These are phyloP conservation scores for Alca torda DNA, from an alignment of 2,797 vertebrate genomes.

Conservation along the genomic window DNA sequence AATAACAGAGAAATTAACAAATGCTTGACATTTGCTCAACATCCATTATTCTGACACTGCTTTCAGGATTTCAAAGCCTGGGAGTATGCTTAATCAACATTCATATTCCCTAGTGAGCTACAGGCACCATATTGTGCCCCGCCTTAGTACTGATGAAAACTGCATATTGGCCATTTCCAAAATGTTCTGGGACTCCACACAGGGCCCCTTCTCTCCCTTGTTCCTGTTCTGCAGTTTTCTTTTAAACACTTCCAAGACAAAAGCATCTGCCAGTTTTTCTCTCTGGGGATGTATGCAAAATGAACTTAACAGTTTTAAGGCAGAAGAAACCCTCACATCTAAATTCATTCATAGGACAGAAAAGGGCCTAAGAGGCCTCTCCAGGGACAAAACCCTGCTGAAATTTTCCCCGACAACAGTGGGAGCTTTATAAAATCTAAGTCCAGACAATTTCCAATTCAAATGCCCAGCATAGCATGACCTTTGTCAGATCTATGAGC, in stretches of 20 bases:
- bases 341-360: conserved; percentile 97
- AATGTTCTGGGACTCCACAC: conserved; percentile 91
- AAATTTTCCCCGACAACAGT: conserved; percentile 86
- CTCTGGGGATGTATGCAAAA: conserved; percentile 89
- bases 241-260: conserved; percentile 89
- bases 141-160: conserved; percentile 97
- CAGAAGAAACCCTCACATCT: conserved; percentile 92
- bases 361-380: conserved; percentile 90
- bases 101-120: conserved; percentile 98
- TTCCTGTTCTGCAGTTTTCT: conserved; percentile 85
- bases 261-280: conserved; percentile 90
- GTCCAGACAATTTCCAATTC: conserved; percentile 99
- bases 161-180: conserved; percentile 96
- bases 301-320: conserved; percentile 91
- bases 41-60: conserved; percentile 99
- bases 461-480: conserved; percentile 93
- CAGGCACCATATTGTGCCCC: conserved; percentile 98
- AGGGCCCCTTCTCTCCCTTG: conserved; percentile 81
- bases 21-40: conserved; percentile 99
- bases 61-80: conserved; percentile 99
- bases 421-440: conserved; percentile 89
- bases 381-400: conserved; percentile 89
- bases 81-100: conserved; percentile 99
- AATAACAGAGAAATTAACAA: conserved; percentile 99
- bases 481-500: conserved; percentile 92